Conservation (phyloP, 2,113 vertebrate genomes). For the Mugil cephalus region DNA sequence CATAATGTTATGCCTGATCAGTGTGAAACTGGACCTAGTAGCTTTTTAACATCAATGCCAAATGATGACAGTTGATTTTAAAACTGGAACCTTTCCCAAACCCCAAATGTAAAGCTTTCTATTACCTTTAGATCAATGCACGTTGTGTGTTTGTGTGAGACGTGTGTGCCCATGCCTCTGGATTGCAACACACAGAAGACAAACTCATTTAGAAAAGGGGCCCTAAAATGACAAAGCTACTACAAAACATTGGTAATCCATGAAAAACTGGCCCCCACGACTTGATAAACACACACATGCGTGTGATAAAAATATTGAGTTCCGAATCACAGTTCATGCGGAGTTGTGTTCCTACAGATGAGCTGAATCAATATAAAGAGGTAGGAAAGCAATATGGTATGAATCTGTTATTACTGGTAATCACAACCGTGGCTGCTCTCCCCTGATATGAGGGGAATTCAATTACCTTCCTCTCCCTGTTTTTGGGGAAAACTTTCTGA, state of each 20-base stretch:
- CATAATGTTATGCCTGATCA: no score
- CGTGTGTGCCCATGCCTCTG: neutral
- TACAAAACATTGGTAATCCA: no score
- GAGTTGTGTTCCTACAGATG: slow-evolving; percentile 67
- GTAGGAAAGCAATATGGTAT: slow-evolving; percentile 71
- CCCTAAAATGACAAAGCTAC: no score
- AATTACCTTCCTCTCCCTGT: slow-evolving; percentile 72
- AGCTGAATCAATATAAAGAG: slow-evolving; percentile 71
- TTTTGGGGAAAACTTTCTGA: slow-evolving; percentile 65
- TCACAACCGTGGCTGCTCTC: slow-evolving; percentile 63
- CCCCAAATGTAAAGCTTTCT: no score
- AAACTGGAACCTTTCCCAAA: no score
- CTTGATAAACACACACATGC: neutral
- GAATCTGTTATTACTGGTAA: slow-evolving; percentile 77
- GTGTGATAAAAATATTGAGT: slow-evolving; percentile 52
- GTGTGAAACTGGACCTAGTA: no score
- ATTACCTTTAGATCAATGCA: no score
- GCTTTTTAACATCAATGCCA: no score
- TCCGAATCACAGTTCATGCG: slow-evolving; percentile 44
- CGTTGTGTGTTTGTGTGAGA: neutral
- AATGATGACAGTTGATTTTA: no score
- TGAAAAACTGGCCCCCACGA: no score
- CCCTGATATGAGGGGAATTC: slow-evolving; percentile 73
- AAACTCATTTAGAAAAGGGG: no score
- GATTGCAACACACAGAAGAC: neutral